Evolutionary conservation across 2,888 invertebrate genomes (phyloP), one percentile per base, ranked within the genome.

Genomic region (Chrysolina oricalcia): DNA sequence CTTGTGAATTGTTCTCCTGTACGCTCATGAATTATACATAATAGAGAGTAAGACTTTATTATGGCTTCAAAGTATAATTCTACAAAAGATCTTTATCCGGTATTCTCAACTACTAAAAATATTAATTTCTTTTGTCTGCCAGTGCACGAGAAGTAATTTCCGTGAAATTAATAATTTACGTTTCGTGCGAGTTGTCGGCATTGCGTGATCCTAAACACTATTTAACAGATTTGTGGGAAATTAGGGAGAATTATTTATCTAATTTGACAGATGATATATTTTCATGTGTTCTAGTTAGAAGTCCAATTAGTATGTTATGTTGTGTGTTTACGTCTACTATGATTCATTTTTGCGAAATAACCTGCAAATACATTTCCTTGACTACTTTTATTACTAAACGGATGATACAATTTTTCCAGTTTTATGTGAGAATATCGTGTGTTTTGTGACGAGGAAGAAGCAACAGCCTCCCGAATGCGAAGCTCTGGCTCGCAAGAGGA

Each of bases 191-290:
- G 73, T 72, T 75, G 64, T 46, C 64, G 46, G 64, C 48, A 23
- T 70, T 78, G 78, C 78, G 78, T 78, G 78, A 64, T 64, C 56
- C 3, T 19, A 65, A 69, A 66, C 73, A 70, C 56, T 21, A 59
- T 78, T 76, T 76, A 78, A 71, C 67, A 70, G 71, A 65, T 76
- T 76, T 76, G 74, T 56, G 64, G 69, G 70, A 50, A 78, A 72
- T 76, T 72, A 72, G 70, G 70, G 65, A 75, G 40, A 73, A 73
- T 72, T 70, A 53, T 70, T 69, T 59, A 70, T 73, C 71, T 64
- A 41, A 50, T 73, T 75, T 72, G 73, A 69, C 75, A 75, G 70
- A 75, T 73, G 72, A 73, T 73, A 70, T 67, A 62, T 77, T 72
- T 66, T 62, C 71, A 68, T 63, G 9, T 75, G 13, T n/a, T 73